Evolutionary conservation across 2,797 vertebrate genomes (phyloP), one percentile per base, ranked within the genome.

Genomic region (Phoebastria nigripes): DNA sequence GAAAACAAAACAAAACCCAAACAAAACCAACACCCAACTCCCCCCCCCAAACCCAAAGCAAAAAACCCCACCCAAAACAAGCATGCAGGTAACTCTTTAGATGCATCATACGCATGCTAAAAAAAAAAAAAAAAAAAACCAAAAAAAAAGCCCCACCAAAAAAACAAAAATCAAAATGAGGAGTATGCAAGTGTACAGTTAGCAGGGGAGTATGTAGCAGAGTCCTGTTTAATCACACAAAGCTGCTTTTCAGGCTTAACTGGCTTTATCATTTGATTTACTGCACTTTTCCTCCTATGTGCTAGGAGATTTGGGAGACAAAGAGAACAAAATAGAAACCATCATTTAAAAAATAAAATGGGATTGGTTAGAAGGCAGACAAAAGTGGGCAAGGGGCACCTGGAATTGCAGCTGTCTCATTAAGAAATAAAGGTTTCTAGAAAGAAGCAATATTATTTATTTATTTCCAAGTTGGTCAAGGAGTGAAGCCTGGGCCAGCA

Each of bases 11-110:
- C 44, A 44, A 44, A 44, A 6, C 42, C 20, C 6, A 28, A 37
- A 46, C 7, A 37, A 37, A 37, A 37, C 37, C 37, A 37, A 37
- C 37, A 37, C 37, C 37, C 37, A 37, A 37, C 37, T 4, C 7
- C 10, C 9, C 15, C 2, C 11, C 2, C 2, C 13, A 21, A n/a
- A 31, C 8, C 12, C 26, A 17, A 15, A 39, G 12, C 33, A 28
- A 11, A 46, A 79, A 59, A 29, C 4, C 13, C 19, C 22, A 46
- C 19, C 20, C 6, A 1, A 51, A 85, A 31, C 13, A 41, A 65
- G 17, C 12, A n/a, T 8, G 14, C 3, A 69, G 21, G 18, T n/a
- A 70, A 77, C 1, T 11, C 29, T 80, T 79, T 7, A 58, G 11
- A 67, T 33, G 25, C n/a, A 47, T 39, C 28, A 26, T 33, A 35